Base-by-base conservation (phyloP, 2,113 vertebrate genomes). In the Tyto alba region DNA sequence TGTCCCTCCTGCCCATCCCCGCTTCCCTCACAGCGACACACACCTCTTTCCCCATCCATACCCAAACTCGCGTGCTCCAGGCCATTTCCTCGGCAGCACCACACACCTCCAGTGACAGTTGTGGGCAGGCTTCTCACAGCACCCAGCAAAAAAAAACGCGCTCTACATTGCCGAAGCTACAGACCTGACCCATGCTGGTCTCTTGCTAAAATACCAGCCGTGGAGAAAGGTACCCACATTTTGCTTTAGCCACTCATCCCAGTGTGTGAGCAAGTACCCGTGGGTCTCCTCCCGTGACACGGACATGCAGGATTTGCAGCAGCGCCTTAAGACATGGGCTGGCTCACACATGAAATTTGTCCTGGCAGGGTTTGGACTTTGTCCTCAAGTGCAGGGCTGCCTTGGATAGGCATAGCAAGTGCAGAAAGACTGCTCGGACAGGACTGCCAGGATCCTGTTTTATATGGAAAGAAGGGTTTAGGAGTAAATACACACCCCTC, bases 181-280 rank as follows among this genome's bases (percentile, higher is more conserved):
- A 45, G 32, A 52, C 36, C 66, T 11, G 59, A 16, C 36, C 43
- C 0, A 0, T 18, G 50, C 80, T 34, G 19, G 13, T 22, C 18
- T 29, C 40, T 19, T 5, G 40, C 34, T 43, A 4, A 59, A 77
- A 52, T 18, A 47, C 8, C 20, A 47, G 45, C 55, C 69, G 43
- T 53, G 9, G 16, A 29, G 45, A 41, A 41, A 30, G 7, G 18
- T 2, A 6, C 13, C 13, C 12, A 11, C 1, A 0, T 21, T 78
- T 57, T 48, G 53, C 48, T 74, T 50, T 38, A 3, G 3, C 3
- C 21, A 10, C 57, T 62, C 5, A 0, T 13, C 29, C n/a, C n/a
- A 1, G 5, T 0, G 25, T 1, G 1, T 9, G 45, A 76, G 11
- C 41, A 20, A 55, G 32, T 2, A 6, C 20, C 55, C 9, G 4